Evolutionary conservation across 2,797 vertebrate genomes (phyloP).

Genomic region (Pseudomugil gertrudae): DNA sequence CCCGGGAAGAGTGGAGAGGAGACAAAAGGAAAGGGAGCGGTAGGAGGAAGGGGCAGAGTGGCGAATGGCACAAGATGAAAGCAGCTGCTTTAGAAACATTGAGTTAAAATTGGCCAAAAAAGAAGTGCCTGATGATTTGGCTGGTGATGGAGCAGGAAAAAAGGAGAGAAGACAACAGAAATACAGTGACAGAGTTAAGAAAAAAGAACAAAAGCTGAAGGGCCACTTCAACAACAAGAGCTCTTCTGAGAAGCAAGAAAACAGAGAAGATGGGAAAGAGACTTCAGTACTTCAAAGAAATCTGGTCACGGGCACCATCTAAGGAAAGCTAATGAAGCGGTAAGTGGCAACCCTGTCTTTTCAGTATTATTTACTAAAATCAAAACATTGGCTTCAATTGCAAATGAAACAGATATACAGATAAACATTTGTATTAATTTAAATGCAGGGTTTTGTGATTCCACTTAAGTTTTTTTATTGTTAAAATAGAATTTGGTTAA

Average conservation of each 20-base stretch:
- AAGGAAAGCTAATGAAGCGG: slow-evolving; percentile 22
- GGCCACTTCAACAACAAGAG: slow-evolving; percentile 26
- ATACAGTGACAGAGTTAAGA: background rate
- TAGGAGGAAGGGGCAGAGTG: slow-evolving; percentile 41
- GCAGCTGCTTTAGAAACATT: slow-evolving; percentile 36
- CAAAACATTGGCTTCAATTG: slow-evolving; percentile 6
- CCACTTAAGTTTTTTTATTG: background rate
- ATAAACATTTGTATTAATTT: background rate
- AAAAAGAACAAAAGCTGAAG: slow-evolving; percentile 12
- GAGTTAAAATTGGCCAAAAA: slow-evolving; percentile 35
- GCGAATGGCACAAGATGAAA: slow-evolving; percentile 59
- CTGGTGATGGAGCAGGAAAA: slow-evolving; percentile 19
- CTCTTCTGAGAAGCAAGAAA: slow-evolving; percentile 7
- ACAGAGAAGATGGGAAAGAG: slow-evolving; percentile 1
- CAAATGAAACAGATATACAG: slow-evolving; percentile 3
- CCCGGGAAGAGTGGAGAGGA: slow-evolving; percentile 44
- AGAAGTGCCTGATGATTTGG: slow-evolving; percentile 5
- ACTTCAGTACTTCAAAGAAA: slow-evolving; percentile 18
- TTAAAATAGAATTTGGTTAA: slow-evolving; percentile 1
- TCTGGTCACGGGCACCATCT: background rate
- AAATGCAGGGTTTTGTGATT: background rate
- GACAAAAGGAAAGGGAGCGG: slow-evolving; percentile 54
- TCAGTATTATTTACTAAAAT: slow-evolving; percentile 4
- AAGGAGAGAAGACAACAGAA: slow-evolving; percentile 4
- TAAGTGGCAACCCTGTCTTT: slow-evolving; percentile 47